Base-by-base conservation (phyloP, 37 sponge, comb jelly and placozoan species). In the Chondrilla cf. caribensis region DNA sequence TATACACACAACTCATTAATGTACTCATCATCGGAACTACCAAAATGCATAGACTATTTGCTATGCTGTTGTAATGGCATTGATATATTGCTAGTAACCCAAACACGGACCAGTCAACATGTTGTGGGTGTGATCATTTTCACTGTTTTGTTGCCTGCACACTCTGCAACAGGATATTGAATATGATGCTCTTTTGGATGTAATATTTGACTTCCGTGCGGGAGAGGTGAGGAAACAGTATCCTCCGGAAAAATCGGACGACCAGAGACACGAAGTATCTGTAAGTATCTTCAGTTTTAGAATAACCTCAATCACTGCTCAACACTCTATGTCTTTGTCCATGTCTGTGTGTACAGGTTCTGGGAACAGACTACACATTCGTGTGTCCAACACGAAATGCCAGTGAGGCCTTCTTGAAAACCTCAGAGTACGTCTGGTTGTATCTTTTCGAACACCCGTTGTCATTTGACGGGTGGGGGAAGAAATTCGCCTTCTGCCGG, bases 381-480 rank as follows among this genome's bases (percentile, higher is more conserved):
- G 73, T 44, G 2, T 91, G 91, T 80, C 79, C 91, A 18, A 86
- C 87, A 21, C 84, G 87, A 43, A 44, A 87, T 77, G 85, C 87
- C 29, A 72, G 81, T 29, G 33, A 47, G 36, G 86, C 62, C 29
- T 75, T 70, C n/a, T 31, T 58, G 17, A 43, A 72, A 22, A 58
- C 60, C 15, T 33, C 31, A 0, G 40, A 79, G 22, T 87, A 82
- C 3, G 81, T 72, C n/a, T 91, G 84, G 82, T 0, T 62, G 31
- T 91, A 91, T 58, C 66, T 81, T 3, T 91, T 91, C 58, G 81
- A 91, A 51, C 91, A 91, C 44, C 65, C 82, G 43, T 6, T 80
- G 41, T 91, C 91, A 38, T 91, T 91, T 81, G 84, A 84, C 28
- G 67, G 77, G n/a, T 89, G 90, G 90, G 85, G 85, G 25, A 29